Evolutionary conservation across 2,888 invertebrate species (phyloP), one percentile per base, ranked within the genome.

Genomic region (Julus scandinavius): DNA sequence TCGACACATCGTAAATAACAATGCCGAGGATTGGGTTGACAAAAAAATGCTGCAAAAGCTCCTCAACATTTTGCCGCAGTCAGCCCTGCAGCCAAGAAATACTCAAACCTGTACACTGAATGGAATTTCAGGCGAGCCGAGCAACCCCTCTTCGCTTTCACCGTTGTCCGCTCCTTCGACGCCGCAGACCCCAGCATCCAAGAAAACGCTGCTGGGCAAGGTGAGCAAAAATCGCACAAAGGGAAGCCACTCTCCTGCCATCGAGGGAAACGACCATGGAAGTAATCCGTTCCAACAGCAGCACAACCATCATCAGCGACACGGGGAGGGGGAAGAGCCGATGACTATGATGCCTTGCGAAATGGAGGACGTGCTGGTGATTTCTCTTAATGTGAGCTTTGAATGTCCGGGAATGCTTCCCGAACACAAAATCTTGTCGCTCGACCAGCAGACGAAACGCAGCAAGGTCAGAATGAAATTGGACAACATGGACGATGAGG

Each of bases 351-450:
- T 38, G 50, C 29, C 38, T 9, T 49, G 41, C 15, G 85, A 87
- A 29, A 87, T 87, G 7, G 91, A 91, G 50, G 92, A 92, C 83
- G 95, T 96, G n/a, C 92, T 96, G 40, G 94, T 96, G 80, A 95
- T 96, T 90, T 95, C 95, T 38, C 94, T 96, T 88, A 93, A 93
- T 88, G 93, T 92, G 38, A 93, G 93, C 45, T 94, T 93, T 63
- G 95, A 95, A 90, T 95, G 94, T 90, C 93, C 95, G 20, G 95
- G 95, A 45, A 93, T 95, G 90, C 91, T 95, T 13, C 94, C 95
- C 6, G 95, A 96, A 92, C 94, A 95, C 89, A 95, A 95, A 91
- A 89, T 91, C 89, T 86, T 91, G 89, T 90, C 90, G 15, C 90
- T 91, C 90, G 92, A 92, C 89, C 92, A 91, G 83, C 92, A 92